A percentile compares a stretch with the other conserved stretches of the same genome.
Conservation (phyloP, 1,140 invertebrate genomes). For the Penaeus indicus region DNA sequence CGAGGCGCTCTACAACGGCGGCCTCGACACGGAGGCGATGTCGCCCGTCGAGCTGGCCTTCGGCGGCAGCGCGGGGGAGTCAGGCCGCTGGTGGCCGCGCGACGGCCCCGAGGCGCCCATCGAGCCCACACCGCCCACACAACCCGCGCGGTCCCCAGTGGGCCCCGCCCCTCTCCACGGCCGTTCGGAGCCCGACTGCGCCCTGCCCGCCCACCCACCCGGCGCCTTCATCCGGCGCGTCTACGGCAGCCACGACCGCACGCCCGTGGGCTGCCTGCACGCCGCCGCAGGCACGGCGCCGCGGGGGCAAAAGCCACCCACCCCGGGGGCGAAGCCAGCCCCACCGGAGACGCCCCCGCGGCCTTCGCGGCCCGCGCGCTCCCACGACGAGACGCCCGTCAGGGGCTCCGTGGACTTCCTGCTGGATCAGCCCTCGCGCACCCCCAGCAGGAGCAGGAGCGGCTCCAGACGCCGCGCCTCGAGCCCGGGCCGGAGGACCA, state of each 20-base stretch:
- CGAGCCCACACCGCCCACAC: conserved; percentile 24
- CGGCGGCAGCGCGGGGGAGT: conserved; percentile 54
- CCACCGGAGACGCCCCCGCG: conserved; percentile 16
- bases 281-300: conserved; percentile 50
- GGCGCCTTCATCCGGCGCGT: conserved; percentile 53
- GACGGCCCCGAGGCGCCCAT: conserved; percentile 44
- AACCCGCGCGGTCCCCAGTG: conserved; percentile 24
- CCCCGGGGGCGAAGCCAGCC: conserved; percentile 8
- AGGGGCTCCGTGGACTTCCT: conserved; percentile 58
- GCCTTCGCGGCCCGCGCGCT: conserved; percentile 9
- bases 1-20: conserved; percentile 60
- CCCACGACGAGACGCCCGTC: conserved; percentile 57
- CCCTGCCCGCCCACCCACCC: conserved; percentile 41
- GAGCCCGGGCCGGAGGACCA: conserved; percentile 22
- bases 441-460: conserved; percentile 56
- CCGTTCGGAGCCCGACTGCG: conserved; percentile 48
- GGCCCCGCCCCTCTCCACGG: conserved; percentile 7
- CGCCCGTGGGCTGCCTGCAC: conserved; percentile 55
- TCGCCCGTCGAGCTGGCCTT: conserved; percentile 62
- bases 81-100: conserved; percentile 57
- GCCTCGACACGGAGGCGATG: conserved; percentile 46
- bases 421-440: conserved; percentile 51
- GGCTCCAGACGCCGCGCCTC: conserved; percentile 47
- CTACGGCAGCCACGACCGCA: conserved; percentile 53
- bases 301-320: conserved; percentile 35